Evolutionary conservation across 2,113 vertebrate species (phyloP).

Genomic region (Datnioides undecimradiatus): DNA sequence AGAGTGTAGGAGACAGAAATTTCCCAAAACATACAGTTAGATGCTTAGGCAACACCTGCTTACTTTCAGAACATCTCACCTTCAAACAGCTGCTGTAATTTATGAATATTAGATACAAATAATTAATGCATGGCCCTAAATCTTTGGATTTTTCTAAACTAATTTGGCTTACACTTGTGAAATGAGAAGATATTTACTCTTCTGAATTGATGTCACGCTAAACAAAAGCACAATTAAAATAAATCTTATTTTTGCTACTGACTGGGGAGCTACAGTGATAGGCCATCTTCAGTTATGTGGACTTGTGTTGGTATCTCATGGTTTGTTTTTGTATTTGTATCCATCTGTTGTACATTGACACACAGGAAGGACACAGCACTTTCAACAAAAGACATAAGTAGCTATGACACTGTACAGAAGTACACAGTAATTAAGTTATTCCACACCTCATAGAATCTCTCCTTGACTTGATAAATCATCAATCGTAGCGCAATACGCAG

Average conservation of each 20-base stretch:
- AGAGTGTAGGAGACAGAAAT: background rate
- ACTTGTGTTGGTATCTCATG: background rate
- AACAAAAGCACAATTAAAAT: slow-evolving; percentile 71
- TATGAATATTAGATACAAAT: background rate
- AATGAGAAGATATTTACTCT: background rate
- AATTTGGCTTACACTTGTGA: background rate
- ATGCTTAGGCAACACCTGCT: slow-evolving; percentile 22
- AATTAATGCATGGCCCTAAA: slow-evolving; percentile 27
- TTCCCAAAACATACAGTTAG: background rate
- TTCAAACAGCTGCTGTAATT: slow-evolving; percentile 12
- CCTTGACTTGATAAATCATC: slow-evolving; percentile 60
- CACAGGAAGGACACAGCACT: background rate
- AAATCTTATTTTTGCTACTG: slow-evolving; percentile 28
- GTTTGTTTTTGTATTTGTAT: slow-evolving; percentile 10
- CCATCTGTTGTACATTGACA: slow-evolving; percentile 16
- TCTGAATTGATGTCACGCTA: slow-evolving; percentile 33
- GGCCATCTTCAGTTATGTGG: background rate
- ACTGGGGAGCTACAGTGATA: slow-evolving; percentile 4
- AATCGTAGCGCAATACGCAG: slow-evolving; percentile 50
- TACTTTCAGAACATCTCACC: slow-evolving; percentile 2
- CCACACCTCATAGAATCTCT: slow-evolving; percentile 38
- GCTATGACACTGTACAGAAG: background rate
- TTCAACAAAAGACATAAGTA: slow-evolving; percentile 30
- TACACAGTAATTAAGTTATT: slow-evolving; percentile 62
- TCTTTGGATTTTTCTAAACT: background rate